Evolutionary conservation across 1,140 invertebrate genomes (phyloP).

Genomic region (Thaumatotibia leucotreta): DNA sequence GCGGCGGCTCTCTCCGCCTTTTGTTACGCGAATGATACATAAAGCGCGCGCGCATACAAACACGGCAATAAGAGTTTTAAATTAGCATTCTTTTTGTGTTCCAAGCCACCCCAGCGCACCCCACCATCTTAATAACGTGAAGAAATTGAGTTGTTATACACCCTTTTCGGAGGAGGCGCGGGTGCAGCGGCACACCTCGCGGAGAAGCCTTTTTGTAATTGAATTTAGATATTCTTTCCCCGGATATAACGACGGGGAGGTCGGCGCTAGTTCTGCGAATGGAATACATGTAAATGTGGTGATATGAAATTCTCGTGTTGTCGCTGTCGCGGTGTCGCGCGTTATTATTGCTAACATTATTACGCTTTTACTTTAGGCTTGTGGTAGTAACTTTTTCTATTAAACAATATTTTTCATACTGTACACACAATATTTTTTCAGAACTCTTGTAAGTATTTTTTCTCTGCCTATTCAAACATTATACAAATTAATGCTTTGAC

Average conservation of each 20-base stretch:
- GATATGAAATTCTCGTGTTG: conserved; percentile 55
- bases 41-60: conserved; percentile 69
- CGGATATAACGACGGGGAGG: conserved; percentile 60
- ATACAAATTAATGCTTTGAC: neutral
- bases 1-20: conserved; percentile 54
- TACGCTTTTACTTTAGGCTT: conserved; percentile 22
- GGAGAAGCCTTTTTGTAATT: conserved; percentile 71
- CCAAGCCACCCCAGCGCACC: conserved; percentile 55
- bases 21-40: conserved; percentile 68
- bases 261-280: conserved; percentile 52
- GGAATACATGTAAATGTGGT: conserved; percentile 51
- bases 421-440: neutral
- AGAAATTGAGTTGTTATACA: conserved; percentile 75
- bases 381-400: conserved; percentile 13
- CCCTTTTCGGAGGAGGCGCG: conserved; percentile 65
- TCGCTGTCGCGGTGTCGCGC: conserved; percentile 30
- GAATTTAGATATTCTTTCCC: conserved; percentile 72
- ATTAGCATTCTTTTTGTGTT: conserved; percentile 74
- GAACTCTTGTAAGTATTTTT: neutral
- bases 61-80: conserved; percentile 72
- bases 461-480: neutral
- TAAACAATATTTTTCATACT: neutral
- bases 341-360: conserved; percentile 38
- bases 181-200: conserved; percentile 64
- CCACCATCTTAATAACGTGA: conserved; percentile 70